phyloP scores from a whole-genome alignment of 2,888 invertebrate species.

The Orchesellides sinensis region DNA sequence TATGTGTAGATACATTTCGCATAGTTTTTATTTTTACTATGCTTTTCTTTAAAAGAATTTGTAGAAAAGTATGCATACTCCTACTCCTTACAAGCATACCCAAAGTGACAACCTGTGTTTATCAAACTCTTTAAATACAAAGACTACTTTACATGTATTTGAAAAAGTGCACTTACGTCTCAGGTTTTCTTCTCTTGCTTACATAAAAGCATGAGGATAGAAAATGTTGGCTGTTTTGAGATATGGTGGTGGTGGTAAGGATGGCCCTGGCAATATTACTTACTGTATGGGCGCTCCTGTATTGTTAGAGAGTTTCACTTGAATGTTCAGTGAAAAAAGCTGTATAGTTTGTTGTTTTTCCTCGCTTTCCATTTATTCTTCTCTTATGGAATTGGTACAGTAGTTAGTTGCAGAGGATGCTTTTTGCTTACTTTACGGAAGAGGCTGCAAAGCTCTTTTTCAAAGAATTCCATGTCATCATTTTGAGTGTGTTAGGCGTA shows the following conservation, averaged over 20 bases:
- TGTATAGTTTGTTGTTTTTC: background rate
- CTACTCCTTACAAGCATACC: background rate
- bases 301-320: background rate
- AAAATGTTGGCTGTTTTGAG: background rate
- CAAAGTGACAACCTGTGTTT: constrained; percentile 3
- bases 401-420: background rate
- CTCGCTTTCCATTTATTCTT: background rate
- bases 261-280: background rate
- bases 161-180: constrained; percentile 5
- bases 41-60: constrained; percentile 5
- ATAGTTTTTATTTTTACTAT: background rate
- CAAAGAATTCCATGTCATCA: background rate
- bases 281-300: background rate
- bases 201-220: background rate
- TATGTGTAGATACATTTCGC: background rate
- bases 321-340: background rate
- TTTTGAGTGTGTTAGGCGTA: background rate
- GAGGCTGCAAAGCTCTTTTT: constrained; percentile 4
- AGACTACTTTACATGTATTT: background rate
- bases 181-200: background rate
- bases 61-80: constrained; percentile 12
- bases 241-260: background rate
- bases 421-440: background rate
- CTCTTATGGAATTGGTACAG: background rate
- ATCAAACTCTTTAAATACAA: constrained; percentile 4